A percentile compares a stretch with the other conserved stretches of the same genome.
phyloP scores from a whole-genome alignment of 1,140 invertebrate genomes.

The Anastatus disparis region DNA sequence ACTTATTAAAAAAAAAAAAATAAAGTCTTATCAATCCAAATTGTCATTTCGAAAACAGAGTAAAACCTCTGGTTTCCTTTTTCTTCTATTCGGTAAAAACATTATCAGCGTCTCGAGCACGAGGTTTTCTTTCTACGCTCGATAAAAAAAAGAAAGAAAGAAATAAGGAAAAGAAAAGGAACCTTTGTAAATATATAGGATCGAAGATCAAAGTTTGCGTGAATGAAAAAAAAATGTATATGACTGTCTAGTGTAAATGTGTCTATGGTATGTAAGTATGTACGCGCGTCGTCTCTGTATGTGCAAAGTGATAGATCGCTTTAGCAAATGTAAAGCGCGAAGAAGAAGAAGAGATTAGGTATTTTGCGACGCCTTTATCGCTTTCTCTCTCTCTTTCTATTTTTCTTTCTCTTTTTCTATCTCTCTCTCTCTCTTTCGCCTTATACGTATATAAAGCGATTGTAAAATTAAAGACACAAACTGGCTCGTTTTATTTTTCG shows the following conservation, averaged over 20 bases:
- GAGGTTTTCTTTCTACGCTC: neutral
- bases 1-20: no score
- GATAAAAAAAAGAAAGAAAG: neutral
- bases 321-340: neutral
- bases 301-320: conserved; percentile 5
- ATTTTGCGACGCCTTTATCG: conserved; percentile 5
- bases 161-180: neutral
- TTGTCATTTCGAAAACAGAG: no score
- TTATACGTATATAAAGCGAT: neutral
- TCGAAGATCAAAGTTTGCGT: conserved; percentile 12
- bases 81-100: neutral
- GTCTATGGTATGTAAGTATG: neutral
- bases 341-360: neutral
- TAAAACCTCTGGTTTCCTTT: neutral
- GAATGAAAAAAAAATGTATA: neutral
- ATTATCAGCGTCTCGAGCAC: conserved; percentile 10
- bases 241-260: neutral
- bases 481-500: conserved; percentile 15
- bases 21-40: no score
- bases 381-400: neutral
- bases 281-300: neutral
- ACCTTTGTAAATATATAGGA: conserved; percentile 26
- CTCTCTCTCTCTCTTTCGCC: no score
- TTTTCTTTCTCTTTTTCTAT: no score
- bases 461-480: conserved; percentile 27